Conservation (phyloP, 1,140 invertebrate genomes). For the Drosophila bocqueti region DNA sequence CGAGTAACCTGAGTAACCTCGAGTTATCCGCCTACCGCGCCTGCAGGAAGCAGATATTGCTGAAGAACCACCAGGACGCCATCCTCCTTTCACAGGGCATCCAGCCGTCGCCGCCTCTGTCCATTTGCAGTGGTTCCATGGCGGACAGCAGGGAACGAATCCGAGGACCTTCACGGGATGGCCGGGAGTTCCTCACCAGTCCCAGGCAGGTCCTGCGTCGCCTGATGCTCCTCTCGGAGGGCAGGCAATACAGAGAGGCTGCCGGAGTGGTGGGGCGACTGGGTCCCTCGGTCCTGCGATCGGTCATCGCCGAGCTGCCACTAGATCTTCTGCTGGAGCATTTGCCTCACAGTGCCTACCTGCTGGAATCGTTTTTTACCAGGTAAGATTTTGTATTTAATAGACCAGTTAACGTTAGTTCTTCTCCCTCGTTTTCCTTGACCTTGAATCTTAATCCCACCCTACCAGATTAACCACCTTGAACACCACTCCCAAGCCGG, state of each 20-base stretch:
- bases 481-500: constrained; percentile 87
- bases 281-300: constrained; percentile 90
- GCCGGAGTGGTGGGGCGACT: constrained; percentile 91
- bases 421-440: neutral
- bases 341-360: constrained; percentile 93
- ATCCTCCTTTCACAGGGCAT: constrained; percentile 39
- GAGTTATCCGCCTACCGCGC: constrained; percentile 20
- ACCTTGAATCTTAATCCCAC: neutral
- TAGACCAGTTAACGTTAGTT: neutral
- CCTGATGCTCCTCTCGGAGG: constrained; percentile 91
- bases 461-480: constrained; percentile 86
- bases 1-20: constrained; percentile 27
- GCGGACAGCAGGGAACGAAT: constrained; percentile 87
- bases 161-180: constrained; percentile 81
- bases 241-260: constrained; percentile 91
- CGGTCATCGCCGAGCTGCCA: constrained; percentile 91
- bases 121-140: constrained; percentile 79
- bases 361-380: constrained; percentile 94
- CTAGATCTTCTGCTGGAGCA: constrained; percentile 94
- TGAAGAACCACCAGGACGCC: constrained; percentile 81
- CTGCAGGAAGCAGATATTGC: constrained; percentile 73
- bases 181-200: constrained; percentile 89
- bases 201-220: constrained; percentile 90
- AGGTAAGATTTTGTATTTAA: constrained; percentile 85
- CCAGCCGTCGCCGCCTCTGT: constrained; percentile 36